Evolutionary conservation across 2,113 vertebrate genomes (phyloP).

Genomic region (Pelecanus crispus): DNA sequence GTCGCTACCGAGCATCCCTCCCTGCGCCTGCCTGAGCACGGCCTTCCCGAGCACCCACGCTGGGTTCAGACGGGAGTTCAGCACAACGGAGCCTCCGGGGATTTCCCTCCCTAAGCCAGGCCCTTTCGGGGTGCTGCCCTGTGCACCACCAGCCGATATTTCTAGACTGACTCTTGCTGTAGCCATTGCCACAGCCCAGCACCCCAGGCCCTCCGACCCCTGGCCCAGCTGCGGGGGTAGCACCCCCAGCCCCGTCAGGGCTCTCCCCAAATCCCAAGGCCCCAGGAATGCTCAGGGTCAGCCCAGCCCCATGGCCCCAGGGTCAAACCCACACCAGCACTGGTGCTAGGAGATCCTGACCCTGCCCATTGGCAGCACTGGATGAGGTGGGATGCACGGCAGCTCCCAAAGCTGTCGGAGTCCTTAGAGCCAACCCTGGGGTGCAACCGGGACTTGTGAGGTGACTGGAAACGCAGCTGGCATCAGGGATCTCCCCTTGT

Average conservation of each 20-base stretch:
- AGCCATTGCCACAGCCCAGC: not conserved
- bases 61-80: not conserved
- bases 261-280: not conserved
- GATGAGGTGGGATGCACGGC: rapidly evolving
- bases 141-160: not conserved
- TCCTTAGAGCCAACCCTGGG: not conserved
- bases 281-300: rapidly evolving
- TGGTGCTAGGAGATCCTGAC: not conserved
- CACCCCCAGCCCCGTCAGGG: rapidly evolving
- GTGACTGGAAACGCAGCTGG: not conserved
- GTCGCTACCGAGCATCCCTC: not conserved
- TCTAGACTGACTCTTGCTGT: not conserved
- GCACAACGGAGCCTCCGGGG: not conserved
- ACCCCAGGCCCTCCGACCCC: rapidly evolving
- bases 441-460: not conserved
- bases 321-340: rapidly evolving
- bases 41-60: not conserved
- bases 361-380: rapidly evolving
- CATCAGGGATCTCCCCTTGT: not conserved
- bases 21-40: rapidly evolving
- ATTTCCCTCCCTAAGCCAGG: not conserved
- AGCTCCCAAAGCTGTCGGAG: not conserved
- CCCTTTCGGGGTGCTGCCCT: not conserved
- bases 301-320: not conserved
- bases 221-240: too few species aligned